These are phyloP conservation scores for Brachyptera risi DNA, from an alignment of 2,888 invertebrate genomes.

Conservation along the genomic window DNA sequence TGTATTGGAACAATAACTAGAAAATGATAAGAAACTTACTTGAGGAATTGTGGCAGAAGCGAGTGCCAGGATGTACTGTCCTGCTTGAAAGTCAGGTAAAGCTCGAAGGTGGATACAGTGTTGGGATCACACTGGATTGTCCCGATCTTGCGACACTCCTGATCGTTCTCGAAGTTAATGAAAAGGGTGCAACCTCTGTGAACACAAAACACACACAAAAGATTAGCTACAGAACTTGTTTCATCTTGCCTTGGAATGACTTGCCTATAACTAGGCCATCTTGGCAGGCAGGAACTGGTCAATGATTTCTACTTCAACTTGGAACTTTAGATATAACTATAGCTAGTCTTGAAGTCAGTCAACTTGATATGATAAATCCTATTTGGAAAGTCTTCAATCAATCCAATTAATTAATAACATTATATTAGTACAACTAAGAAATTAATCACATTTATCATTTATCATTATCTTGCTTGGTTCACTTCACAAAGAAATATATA, in stretches of 20 bases:
- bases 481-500: too few relatives aligned
- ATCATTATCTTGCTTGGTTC: too few relatives aligned
- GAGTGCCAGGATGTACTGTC: conserved; percentile 84
- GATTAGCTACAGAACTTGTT: too few relatives aligned
- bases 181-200: conserved; percentile 73
- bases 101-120: conserved; percentile 86
- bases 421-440: too few relatives aligned
- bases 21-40: conserved; percentile 58
- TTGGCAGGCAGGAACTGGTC: too few relatives aligned
- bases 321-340: too few relatives aligned
- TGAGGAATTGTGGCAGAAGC: conserved; percentile 82
- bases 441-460: too few relatives aligned
- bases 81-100: conserved; percentile 82
- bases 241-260: background rate
- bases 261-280: background rate
- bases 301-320: too few relatives aligned
- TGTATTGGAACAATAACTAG: background rate
- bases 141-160: conserved; percentile 65
- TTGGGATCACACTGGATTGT: conserved; percentile 81
- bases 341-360: too few relatives aligned
- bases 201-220: conserved; percentile 1
- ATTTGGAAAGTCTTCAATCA: too few relatives aligned
- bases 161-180: conserved; percentile 73
- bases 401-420: too few relatives aligned
- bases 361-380: too few relatives aligned